A percentile compares a stretch with the other conserved stretches of the same genome.
Evolutionary conservation across 2,113 vertebrate species (phyloP).

Genomic region (Vulpes vulpes): DNA sequence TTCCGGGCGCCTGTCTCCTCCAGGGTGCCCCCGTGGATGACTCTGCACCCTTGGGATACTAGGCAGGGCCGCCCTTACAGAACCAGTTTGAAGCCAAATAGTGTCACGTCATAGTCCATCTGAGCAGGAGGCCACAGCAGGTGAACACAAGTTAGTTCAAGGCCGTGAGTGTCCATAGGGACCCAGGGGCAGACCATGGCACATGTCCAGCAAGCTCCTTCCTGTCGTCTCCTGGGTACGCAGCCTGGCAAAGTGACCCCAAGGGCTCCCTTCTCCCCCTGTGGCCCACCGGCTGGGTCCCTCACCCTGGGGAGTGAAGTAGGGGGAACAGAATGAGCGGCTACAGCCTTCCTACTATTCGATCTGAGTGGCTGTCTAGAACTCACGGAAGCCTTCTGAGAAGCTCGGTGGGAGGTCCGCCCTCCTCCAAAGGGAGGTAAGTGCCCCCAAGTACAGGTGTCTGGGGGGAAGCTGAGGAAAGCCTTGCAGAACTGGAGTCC

Average conservation of each 20-base stretch:
- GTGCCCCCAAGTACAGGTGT: neutral
- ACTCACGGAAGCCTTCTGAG: neutral
- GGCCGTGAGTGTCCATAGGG: neutral
- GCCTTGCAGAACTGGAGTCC: neutral
- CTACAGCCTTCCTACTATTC: neutral
- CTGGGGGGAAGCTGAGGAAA: neutral
- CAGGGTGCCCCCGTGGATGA: neutral
- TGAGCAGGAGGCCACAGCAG: neutral
- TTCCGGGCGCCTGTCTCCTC: neutral
- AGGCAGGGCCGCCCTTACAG: neutral
- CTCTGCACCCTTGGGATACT: neutral
- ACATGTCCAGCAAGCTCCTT: accelerated
- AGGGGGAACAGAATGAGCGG: too few relatives aligned
- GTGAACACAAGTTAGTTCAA: neutral
- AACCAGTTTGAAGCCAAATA: slow-evolving; percentile 62
- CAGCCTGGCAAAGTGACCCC: accelerated
- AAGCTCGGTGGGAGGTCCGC: neutral
- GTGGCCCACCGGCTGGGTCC: neutral
- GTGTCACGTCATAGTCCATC: neutral
- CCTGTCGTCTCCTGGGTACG: neutral
- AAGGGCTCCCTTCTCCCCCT: neutral
- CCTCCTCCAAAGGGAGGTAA: neutral
- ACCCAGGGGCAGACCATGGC: neutral
- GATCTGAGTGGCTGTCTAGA: neutral
- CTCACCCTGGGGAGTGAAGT: neutral